A percentile compares a stretch with the other conserved stretches of the same genome.
These are phyloP conservation scores for Drosophila lacertosa DNA, from an alignment of 1,140 invertebrate species.

Conservation along the genomic window DNA sequence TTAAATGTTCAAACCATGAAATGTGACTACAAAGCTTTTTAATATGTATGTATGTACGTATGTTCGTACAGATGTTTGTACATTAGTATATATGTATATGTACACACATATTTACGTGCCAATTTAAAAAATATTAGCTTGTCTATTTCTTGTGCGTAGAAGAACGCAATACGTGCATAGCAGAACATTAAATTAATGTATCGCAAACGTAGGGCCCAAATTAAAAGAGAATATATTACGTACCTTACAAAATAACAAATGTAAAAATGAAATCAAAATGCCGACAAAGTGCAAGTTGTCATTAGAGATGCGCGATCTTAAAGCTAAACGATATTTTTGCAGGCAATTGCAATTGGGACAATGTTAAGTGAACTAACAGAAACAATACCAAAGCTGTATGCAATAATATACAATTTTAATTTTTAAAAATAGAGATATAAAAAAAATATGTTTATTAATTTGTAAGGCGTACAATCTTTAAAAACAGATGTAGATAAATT, in stretches of 20 bases:
- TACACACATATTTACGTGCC: background rate
- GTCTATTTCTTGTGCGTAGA: background rate
- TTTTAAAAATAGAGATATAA: too few species aligned
- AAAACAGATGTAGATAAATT: too few species aligned
- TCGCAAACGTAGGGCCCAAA: background rate
- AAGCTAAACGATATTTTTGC: conserved; percentile 6
- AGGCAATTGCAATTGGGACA: background rate
- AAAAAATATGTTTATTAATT: too few species aligned
- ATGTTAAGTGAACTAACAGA: conserved; percentile 4
- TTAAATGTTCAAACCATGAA: conserved; percentile 6
- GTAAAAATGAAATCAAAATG: conserved; percentile 24
- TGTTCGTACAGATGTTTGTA: background rate
- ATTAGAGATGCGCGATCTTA: conserved; percentile 34
- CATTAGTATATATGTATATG: background rate
- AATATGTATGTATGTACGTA: background rate
- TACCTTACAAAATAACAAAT: conserved; percentile 41
- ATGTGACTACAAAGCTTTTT: conserved; percentile 1
- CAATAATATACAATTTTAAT: background rate
- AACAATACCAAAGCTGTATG: background rate
- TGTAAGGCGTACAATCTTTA: too few species aligned
- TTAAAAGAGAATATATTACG: conserved; percentile 7
- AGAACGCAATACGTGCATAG: background rate
- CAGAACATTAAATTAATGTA: conserved; percentile 5
- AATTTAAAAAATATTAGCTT: background rate
- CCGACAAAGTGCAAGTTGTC: conserved; percentile 47